Conservation (phyloP, 2,797 vertebrate species). For the Ceryle rudis region DNA sequence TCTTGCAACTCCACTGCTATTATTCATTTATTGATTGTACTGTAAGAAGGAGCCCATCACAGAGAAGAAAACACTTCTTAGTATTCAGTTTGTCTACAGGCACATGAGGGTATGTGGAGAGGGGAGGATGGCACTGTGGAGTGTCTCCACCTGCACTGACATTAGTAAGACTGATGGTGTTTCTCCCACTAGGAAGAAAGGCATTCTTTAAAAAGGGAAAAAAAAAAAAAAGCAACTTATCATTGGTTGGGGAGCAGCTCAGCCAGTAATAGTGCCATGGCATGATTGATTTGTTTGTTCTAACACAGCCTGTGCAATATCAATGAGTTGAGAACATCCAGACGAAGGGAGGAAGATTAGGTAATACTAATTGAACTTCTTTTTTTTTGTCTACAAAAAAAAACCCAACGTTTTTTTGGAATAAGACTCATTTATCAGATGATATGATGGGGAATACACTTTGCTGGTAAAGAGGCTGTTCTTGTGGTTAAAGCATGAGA, state of each 20-base stretch:
- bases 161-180: background rate
- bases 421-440: background rate
- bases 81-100: background rate
- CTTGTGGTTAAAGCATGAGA: background rate
- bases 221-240: conserved; percentile 17
- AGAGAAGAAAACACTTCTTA: background rate
- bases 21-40: background rate
- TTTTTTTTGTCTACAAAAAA: background rate
- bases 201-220: background rate
- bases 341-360: conserved; percentile 51
- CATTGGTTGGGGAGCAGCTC: conserved; percentile 40
- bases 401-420: conserved; percentile 34
- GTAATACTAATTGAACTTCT: conserved; percentile 52
- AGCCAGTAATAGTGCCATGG: conserved; percentile 51
- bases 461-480: background rate
- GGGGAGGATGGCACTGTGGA: background rate
- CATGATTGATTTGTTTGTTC: conserved; percentile 65
- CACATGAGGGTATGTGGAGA: accelerated
- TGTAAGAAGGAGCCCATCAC: background rate
- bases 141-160: background rate
- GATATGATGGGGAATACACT: background rate
- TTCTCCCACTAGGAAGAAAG: background rate
- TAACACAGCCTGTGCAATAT: conserved; percentile 63
- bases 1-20: background rate
- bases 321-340: conserved; percentile 65